Evolutionary conservation across 64 coral and sea anemone genomes (phyloP).

Genomic region (Montipora sp.): DNA sequence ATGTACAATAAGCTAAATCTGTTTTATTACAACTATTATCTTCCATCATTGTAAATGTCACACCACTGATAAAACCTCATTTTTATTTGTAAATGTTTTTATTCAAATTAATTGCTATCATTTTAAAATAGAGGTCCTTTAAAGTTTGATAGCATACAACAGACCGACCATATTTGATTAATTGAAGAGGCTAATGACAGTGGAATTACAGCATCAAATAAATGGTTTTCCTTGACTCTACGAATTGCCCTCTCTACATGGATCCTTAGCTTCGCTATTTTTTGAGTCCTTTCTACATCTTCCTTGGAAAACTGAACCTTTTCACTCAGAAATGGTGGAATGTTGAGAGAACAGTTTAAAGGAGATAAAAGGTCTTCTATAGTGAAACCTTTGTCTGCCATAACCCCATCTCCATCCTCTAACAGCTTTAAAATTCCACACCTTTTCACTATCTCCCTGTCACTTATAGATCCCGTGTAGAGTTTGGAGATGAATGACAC

Average conservation of each 20-base stretch:
- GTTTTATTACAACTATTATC: background rate
- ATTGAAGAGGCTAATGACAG: slow-evolving; percentile 13
- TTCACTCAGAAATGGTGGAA: slow-evolving; percentile 5
- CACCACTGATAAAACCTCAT: too few species aligned
- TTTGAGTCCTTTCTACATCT: slow-evolving; percentile 46
- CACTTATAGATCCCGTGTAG: slow-evolving; percentile 27
- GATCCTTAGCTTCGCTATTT: slow-evolving; percentile 54
- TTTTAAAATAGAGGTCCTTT: background rate
- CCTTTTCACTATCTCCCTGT: slow-evolving; percentile 26
- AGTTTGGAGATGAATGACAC: slow-evolving; percentile 43
- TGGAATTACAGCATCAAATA: slow-evolving; percentile 55
- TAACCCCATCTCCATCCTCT: slow-evolving; percentile 19
- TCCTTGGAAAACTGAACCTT: slow-evolving; percentile 56
- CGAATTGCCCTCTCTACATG: slow-evolving; percentile 48
- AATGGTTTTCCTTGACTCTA: slow-evolving; percentile 26
- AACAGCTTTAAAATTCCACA: slow-evolving; percentile 39
- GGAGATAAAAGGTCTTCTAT: background rate
- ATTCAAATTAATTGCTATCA: background rate
- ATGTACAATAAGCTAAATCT: slow-evolving; percentile 8
- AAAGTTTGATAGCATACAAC: slow-evolving; percentile 57
- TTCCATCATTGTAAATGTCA: background rate
- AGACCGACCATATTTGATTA: slow-evolving; percentile 67
- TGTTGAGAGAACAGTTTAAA: slow-evolving; percentile 21
- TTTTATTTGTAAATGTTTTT: background rate
- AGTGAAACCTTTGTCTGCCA: background rate